Base-by-base conservation (phyloP, 2,888 invertebrate genomes). In the Flabesymbios commensalis region DNA sequence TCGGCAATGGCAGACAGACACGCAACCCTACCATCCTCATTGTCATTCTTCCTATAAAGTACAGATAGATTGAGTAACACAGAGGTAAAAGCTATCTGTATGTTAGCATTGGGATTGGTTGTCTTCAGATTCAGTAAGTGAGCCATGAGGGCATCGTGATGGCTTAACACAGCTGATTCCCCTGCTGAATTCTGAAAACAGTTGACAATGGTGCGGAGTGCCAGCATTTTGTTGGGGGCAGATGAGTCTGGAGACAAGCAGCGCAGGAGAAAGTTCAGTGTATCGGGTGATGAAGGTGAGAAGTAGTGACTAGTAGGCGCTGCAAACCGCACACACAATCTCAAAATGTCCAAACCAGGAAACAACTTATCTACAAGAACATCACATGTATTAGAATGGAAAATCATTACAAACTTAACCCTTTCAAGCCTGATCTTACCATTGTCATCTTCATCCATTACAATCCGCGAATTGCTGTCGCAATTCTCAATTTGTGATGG, bases 311-410 rank as follows among this genome's bases (percentile, higher is more conserved):
- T 78, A 68, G 88, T 88, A 4, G 90, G 86, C 2, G 86, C 84
- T 74, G 87, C 87, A 67, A 89, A 88, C 48, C 92, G 87, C 41
- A 95, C 87, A 0, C 92, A 91, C 75, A 96, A 84, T 68, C 97
- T 87, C 17, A 93, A 86, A 3, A 96, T 85, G 78, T 98, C 97
- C 70, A 98, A 83, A 3, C 90, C 91, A 0, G 97, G 97, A 78
- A 95, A 94, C 1, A 94, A 86, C 67, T 89, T 87, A 76, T 91
- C 91, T 85, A 78, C 53, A 74, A 74, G 29, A 65, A 63, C 29
- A 26, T 49, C 43, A 55, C 1, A 55, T 29, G n/a, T 19, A n/a
- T 17, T 43, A 10, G n/a, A 24, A 7, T n/a, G 33, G 24, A 47
- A 19, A 28, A 36, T 33, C 14, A 29, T n/a, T n/a, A n/a, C n/a